These are phyloP conservation scores for Apodemia duryi DNA, from an alignment of 2,888 invertebrate species.

Conservation along the genomic window DNA sequence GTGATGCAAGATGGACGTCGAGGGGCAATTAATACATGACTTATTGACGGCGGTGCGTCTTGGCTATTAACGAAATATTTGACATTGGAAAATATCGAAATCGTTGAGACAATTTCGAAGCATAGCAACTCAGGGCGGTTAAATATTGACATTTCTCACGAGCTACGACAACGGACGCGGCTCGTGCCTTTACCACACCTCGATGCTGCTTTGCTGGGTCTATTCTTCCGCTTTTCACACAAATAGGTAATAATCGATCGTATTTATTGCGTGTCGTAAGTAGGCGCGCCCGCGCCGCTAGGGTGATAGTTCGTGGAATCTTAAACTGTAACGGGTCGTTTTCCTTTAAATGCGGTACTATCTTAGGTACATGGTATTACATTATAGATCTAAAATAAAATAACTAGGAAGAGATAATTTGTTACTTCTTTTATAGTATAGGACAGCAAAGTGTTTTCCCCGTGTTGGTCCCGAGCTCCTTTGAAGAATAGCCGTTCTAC, in stretches of 20 bases:
- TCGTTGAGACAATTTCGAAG: conserved; percentile 76
- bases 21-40: conserved; percentile 39
- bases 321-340: conserved; percentile 54
- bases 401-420: too few species aligned
- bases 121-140: conserved; percentile 56
- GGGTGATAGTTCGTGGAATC: conserved; percentile 70
- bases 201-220: conserved; percentile 35
- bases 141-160: conserved; percentile 79
- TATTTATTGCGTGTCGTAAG: conserved; percentile 68
- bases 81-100: conserved; percentile 71
- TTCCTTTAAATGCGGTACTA: conserved; percentile 36
- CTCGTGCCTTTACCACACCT: conserved; percentile 55
- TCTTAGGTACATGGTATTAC: too few species aligned
- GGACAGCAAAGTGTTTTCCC: too few species aligned
- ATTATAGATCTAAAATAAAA: too few species aligned
- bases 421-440: too few species aligned
- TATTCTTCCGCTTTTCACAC: conserved; percentile 77
- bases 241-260: conserved; percentile 78
- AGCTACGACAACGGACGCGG: conserved; percentile 40
- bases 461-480: too few species aligned
- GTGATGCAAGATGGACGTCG: conserved; percentile 41
- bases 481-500: too few species aligned
- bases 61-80: conserved; percentile 57
- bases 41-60: conserved; percentile 36
- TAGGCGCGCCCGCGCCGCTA: conserved; percentile 47